Evolutionary conservation across 2,113 vertebrate genomes (phyloP).

Genomic region (Psammodynastes pulverulentus): DNA sequence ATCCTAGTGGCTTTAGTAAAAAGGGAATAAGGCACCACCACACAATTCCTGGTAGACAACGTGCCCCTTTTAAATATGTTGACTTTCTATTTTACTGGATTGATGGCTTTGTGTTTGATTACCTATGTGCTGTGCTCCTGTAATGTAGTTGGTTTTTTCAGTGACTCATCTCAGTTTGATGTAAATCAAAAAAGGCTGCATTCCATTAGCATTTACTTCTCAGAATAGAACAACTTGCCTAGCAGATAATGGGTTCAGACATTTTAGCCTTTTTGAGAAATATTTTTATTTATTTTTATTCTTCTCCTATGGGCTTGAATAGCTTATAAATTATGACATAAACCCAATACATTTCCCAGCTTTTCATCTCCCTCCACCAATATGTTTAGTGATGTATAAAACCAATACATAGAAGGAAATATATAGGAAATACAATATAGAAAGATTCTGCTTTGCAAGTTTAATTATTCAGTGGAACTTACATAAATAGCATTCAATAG

Average conservation of each 20-base stretch:
- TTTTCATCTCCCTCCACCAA: not conserved
- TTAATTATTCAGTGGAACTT: not conserved
- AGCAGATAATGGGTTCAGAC: not conserved
- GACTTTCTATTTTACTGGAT: constrained; percentile 2
- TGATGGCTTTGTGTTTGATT: constrained; percentile 22
- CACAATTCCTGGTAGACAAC: constrained; percentile 21
- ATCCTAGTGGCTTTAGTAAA: constrained; percentile 37
- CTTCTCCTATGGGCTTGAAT: not conserved
- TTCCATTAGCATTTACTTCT: constrained; percentile 13
- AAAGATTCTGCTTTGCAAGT: not conserved
- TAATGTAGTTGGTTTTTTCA: not conserved
- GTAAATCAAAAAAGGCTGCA: not conserved
- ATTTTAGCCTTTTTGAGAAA: not conserved
- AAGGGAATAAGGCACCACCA: constrained; percentile 38
- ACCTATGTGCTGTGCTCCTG: not conserved
- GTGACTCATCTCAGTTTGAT: not conserved
- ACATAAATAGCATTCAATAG: not conserved
- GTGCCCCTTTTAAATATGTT: constrained; percentile 25
- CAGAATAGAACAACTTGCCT: not conserved
- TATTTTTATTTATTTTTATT: not conserved
- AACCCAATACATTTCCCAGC: not conserved
- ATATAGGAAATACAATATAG: not conserved
- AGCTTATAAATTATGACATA: not conserved
- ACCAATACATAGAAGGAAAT: not conserved
- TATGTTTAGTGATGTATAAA: not conserved